Percentiles rank a stretch among this genome's conserved stretches.
These are phyloP conservation scores for Hycleus phaleratus DNA, from an alignment of 1,140 invertebrate genomes.

Conservation along the genomic window DNA sequence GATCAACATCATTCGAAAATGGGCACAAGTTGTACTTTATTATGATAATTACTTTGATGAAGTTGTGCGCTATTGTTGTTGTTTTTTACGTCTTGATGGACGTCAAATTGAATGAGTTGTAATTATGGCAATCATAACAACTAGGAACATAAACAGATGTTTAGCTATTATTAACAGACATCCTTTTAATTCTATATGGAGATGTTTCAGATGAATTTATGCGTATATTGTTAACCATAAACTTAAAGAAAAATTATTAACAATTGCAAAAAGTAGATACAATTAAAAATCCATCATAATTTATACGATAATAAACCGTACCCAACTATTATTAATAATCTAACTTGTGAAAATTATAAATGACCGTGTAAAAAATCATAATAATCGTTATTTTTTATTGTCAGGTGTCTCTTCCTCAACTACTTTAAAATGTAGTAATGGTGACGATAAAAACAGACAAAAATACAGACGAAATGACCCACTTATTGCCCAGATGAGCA, in stretches of 20 bases:
- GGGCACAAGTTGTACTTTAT: constrained; percentile 18
- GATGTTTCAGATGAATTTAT: too few relatives aligned
- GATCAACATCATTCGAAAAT: constrained; percentile 11
- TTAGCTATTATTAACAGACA: background rate
- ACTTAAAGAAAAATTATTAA: too few relatives aligned
- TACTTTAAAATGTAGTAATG: too few relatives aligned
- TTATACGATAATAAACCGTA: constrained; percentile 4
- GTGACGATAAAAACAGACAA: too few relatives aligned
- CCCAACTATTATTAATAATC: background rate
- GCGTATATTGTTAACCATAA: too few relatives aligned
- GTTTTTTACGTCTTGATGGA: background rate
- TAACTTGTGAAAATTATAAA: background rate
- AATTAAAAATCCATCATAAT: constrained; percentile 13
- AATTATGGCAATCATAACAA: constrained; percentile 11
- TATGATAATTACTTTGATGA: constrained; percentile 18
- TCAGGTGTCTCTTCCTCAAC: too few relatives aligned
- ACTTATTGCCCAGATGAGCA: too few relatives aligned
- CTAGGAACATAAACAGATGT: constrained; percentile 10
- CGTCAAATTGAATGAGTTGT: constrained; percentile 9
- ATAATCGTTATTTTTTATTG: too few relatives aligned
- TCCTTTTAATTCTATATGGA: too few relatives aligned
- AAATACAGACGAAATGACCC: too few relatives aligned
- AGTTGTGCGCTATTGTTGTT: background rate
- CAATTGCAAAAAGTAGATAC: background rate
- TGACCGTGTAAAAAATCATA: too few relatives aligned